Evolutionary conservation across 2,113 vertebrate species (phyloP).

Genomic region (Struthidea cinerea): DNA sequence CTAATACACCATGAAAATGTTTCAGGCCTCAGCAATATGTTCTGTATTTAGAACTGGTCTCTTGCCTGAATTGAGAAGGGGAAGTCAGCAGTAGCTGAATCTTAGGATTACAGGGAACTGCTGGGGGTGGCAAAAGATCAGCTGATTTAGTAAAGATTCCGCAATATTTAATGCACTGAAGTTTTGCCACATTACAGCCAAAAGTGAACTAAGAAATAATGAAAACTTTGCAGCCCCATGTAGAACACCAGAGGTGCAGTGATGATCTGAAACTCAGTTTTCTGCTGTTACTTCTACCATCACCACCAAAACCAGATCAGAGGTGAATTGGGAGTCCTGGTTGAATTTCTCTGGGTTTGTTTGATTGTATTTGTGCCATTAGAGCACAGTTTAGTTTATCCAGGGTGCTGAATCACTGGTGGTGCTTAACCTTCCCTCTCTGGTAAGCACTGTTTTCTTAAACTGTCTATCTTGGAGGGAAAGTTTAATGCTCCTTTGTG

Average conservation of each 20-base stretch:
- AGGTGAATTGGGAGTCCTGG: neutral
- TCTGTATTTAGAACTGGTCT: slow-evolving; percentile 19
- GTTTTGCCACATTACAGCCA: neutral
- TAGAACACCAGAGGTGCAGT: neutral
- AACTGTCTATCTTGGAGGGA: neutral
- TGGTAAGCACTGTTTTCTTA: neutral
- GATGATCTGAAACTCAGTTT: neutral
- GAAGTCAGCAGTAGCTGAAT: neutral
- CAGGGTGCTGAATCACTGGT: neutral
- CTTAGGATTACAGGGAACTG: neutral
- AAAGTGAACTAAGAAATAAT: neutral
- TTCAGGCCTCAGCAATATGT: neutral
- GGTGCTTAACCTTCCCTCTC: neutral
- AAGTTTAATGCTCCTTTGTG: neutral
- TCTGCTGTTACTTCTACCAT: neutral
- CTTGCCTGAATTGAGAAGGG: neutral
- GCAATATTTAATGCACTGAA: neutral
- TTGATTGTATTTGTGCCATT: neutral
- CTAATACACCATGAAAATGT: neutral
- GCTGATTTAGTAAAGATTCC: neutral
- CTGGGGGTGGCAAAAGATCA: neutral
- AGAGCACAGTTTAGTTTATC: neutral
- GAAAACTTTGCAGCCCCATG: neutral
- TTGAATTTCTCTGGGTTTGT: neutral
- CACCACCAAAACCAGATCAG: neutral